Evolutionary conservation across 2,888 invertebrate species (phyloP), one percentile per base, ranked within the genome.

Genomic region (Pachymerium ferrugineum): DNA sequence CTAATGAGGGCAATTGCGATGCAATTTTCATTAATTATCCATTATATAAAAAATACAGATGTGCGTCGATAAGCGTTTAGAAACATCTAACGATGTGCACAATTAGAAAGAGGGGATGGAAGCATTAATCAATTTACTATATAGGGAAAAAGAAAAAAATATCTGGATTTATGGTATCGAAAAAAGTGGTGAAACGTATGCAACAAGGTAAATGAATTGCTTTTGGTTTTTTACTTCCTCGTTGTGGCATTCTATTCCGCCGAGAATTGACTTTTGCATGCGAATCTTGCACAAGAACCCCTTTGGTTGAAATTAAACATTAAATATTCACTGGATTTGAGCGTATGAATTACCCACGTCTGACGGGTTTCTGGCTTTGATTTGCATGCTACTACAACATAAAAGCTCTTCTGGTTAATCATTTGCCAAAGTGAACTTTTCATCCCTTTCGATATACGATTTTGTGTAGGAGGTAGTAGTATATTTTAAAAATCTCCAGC

Each of bases 11-110:
- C 54, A 54, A 54, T 54, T 54, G 54, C 54, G 25, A 25, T 54
- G 54, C 54, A 54, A 54, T 54, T 54, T 54, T 54, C 54, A 54
- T 54, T 54, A 54, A 54, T 54, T 54, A 54, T 25, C 54, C 54
- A 25, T 54, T 54, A 14, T 54, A 54, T 54, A 54, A 54, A 54
- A 54, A 54, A 54, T 54, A 54, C 54, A 54, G 8, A 2, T 47
- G 25, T 54, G 54, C 54, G 6, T 25, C 19, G 54, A 54, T 54
- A 25, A 54, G 54, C 54, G 22, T 54, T 54, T 54, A 19, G 25
- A 25, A 54, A 54, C 38, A 38, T 22, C 22, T 47, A 47, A 47
- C 47, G 47, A 47, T 47, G 8, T 19, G 47, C 47, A 47, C 47
- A 47, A 47, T 47, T 47, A 47, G 47, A 47, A n/a, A 6, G 16